Evolutionary conservation across 2,113 vertebrate species (phyloP).

Genomic region (Atractosteus spatula): DNA sequence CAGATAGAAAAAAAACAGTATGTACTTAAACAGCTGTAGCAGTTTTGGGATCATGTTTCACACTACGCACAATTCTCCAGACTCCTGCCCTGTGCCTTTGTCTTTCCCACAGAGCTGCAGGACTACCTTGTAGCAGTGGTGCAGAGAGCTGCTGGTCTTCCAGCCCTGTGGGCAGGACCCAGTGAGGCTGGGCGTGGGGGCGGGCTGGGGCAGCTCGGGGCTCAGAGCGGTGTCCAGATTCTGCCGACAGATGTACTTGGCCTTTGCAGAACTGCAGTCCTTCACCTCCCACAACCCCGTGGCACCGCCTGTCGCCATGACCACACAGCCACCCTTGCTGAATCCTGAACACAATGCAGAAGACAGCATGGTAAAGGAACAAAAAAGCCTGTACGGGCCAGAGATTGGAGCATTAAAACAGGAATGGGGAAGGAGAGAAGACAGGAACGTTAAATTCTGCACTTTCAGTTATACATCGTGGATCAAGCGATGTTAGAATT

Average conservation of each 20-base stretch:
- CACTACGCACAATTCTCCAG: too few species aligned
- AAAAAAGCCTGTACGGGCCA: background rate
- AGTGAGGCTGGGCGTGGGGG: constrained; percentile 81
- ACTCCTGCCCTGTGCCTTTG: too few species aligned
- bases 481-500: too few species aligned
- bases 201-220: constrained; percentile 69
- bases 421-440: too few species aligned
- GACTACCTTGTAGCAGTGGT: constrained; percentile 89
- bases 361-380: constrained; percentile 28
- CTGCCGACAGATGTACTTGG: constrained; percentile 92
- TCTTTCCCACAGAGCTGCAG: too few species aligned
- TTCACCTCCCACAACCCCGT: constrained; percentile 92
- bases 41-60: too few species aligned
- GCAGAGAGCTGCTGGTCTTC: constrained; percentile 77
- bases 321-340: constrained; percentile 79
- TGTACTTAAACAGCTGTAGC: too few species aligned
- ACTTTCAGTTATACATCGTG: too few species aligned
- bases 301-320: constrained; percentile 79
- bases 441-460: too few species aligned
- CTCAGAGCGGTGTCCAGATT: constrained; percentile 75
- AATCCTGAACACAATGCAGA: constrained; percentile 68
- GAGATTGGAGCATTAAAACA: too few species aligned
- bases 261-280: constrained; percentile 71
- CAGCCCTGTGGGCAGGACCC: constrained; percentile 80
- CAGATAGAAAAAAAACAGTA: too few species aligned